Evolutionary conservation across 1,140 invertebrate genomes (phyloP), one percentile per base, ranked within the genome.

Genomic region (Wasmannia auropunctata): DNA sequence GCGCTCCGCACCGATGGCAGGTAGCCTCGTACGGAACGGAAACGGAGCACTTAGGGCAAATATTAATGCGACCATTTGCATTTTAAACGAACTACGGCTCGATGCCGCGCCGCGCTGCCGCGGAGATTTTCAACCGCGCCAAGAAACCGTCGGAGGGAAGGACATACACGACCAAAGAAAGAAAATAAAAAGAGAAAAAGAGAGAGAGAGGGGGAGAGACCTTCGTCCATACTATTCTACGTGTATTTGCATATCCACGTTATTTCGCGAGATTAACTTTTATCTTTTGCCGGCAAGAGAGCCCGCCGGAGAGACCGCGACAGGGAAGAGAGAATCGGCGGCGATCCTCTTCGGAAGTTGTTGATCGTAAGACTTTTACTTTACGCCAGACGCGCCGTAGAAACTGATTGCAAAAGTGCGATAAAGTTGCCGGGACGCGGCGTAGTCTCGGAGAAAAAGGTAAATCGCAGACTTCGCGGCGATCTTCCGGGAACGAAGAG

Each of bases 11-110:
- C 63, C 46, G 37, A 25, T 37, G 25, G 62, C 14, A 34, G 43
- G 28, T 54, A 56, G 49, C 8, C 8, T 11, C 34, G 37, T 34
- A 58, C 31, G 31, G 74, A 79, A 80, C 72, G 76, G 76, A 83
- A 88, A 86, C 72, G 49, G 51, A 49, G 74, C 63, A 54, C 69
- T 76, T 70, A 67, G 62, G 51, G 70, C 67, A 84, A 75, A 87
- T 88, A 87, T 87, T 88, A 87, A 91, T 91, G 83, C 72, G 37
- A 28, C 43, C 65, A 89, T 90, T 90, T 90, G 87, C 89, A 89
- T 90, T 89, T 87, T 76, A 87, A 84, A 87, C 86, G 79, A 86
- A 85, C 49, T 70, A 62, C 46, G 76, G 67, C 43, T 43, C 46
- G 58, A 37, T 56, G 16, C 19, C 40, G 14, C 31, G 19, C 34